Conservation (phyloP, 2,888 invertebrate species). For the Caenorhabditis sinica region DNA sequence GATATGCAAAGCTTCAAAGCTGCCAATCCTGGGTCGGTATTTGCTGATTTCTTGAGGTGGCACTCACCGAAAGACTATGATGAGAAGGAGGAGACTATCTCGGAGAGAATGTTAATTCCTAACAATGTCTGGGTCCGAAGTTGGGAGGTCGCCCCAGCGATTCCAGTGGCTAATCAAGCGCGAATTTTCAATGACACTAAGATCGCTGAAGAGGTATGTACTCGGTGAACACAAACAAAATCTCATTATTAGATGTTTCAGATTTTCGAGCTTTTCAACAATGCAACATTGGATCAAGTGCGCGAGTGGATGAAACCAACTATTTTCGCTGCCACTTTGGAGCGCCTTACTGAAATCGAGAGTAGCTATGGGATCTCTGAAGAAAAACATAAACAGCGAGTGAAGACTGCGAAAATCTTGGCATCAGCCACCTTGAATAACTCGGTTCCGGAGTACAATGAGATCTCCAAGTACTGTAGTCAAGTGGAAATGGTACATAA, state of each 20-base stretch:
- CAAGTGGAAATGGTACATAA: constrained; percentile 53
- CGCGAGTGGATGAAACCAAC: constrained; percentile 65
- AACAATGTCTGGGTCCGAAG: constrained; percentile 95
- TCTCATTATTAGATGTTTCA: constrained; percentile 13
- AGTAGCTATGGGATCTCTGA: constrained; percentile 20
- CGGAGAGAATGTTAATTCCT: constrained; percentile 88
- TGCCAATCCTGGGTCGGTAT: constrained; percentile 93
- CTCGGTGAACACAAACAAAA: neutral
- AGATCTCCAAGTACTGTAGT: constrained; percentile 38
- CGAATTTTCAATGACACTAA: constrained; percentile 96
- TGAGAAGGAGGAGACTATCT: constrained; percentile 84
- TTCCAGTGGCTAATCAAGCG: constrained; percentile 93
- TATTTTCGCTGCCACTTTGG: constrained; percentile 36
- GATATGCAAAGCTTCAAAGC: constrained; percentile 99
- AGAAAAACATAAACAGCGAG: constrained; percentile 29
- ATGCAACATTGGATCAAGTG: constrained; percentile 53
- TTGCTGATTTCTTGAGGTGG: constrained; percentile 98
- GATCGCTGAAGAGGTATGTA: constrained; percentile 92
- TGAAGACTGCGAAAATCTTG: constrained; percentile 11
- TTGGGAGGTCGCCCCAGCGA: constrained; percentile 93
- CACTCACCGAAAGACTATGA: constrained; percentile 98
- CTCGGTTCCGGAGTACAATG: constrained; percentile 15
- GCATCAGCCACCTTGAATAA: constrained; percentile 36
- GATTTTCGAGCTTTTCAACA: constrained; percentile 64
- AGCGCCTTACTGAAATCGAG: constrained; percentile 32